Evolutionary conservation across 2,113 vertebrate genomes (phyloP), one percentile per base, ranked within the genome.

Genomic region (Scophthalmus maximus): DNA sequence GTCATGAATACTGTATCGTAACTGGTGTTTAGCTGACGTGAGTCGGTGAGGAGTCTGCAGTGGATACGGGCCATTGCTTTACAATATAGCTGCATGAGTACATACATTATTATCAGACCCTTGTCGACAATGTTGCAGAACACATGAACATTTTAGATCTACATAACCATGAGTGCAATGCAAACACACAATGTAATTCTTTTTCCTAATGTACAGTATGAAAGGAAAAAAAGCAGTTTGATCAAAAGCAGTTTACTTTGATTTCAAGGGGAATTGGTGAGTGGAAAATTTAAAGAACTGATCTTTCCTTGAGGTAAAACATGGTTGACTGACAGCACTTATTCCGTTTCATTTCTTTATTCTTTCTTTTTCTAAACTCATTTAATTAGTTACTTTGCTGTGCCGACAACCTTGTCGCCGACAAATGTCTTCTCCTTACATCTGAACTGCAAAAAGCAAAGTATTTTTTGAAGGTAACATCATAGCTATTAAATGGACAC

Each of bases 1-100:
- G 36, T 55, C 59, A 85, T 78, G 50, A 73, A 73, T 74, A 50
- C 30, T 81, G 52, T 23, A 73, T 38, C 15, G 17, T 36, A 11
- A 18, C 29, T 47, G 61, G 53, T 64, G 27, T 71, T 61, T 22
- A 63, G 8, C 60, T 51, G 53, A 55, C 34, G 66, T 14, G 34
- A 81, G 64, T 55, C 50, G 50, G 34, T 23, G 18, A 49, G 44
- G 26, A 52, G 23, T 42, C 0, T 44, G 65, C 25, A 20, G 44
- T 23, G 40, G 68, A 70, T 56, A 17, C 4, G 23, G 32, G 6
- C 49, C 27, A 29, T 22, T 2, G 3, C 22, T 67, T 52, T 22
- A 27, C 30, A 25, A 23, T 40, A 20, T 15, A 34, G 20, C 18
- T 40, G 25, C 36, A 63, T 22, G 8, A 46, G 40, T 4, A 18